Conservation (phyloP, 2,113 vertebrate genomes). For the mouse (Mus musculus) region GRCm39 chr2:34717501-34718000, state of each 20-base stretch:
- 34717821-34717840: background rate
- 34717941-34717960: background rate
- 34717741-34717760: background rate
- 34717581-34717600: background rate
- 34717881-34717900: background rate
- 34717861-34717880: background rate
- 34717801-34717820: background rate
- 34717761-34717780: background rate
- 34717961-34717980: background rate
- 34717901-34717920: background rate
- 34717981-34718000: background rate
- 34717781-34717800: background rate
- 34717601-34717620: background rate
- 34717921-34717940: background rate
- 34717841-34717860: background rate
- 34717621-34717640: background rate
- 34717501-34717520: no score
- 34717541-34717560: no score
- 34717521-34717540: no score
- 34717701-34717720: background rate
- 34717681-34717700: background rate
- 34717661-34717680: background rate
- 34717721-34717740: background rate
- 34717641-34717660: no score
- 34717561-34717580: background rate